Percentiles rank a stretch among this genome's conserved stretches.
Evolutionary conservation across 2,888 invertebrate genomes (phyloP).

Genomic region (Drosophila stalkeri): DNA sequence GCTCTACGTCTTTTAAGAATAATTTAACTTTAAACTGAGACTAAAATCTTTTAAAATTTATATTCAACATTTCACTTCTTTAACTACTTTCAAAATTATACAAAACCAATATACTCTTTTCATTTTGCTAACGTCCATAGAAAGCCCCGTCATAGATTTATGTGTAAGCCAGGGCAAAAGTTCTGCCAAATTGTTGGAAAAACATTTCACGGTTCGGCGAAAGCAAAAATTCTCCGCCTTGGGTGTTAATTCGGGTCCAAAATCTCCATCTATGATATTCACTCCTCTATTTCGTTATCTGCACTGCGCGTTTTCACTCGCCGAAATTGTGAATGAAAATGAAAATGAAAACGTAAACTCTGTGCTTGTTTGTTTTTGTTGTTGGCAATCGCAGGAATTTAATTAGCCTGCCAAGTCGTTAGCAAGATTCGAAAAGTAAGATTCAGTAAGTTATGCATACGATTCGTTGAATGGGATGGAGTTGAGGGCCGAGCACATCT

Average conservation of each 20-base stretch:
- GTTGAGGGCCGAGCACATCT: slow-evolving; percentile 11
- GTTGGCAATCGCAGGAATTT: slow-evolving; percentile 71
- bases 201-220: slow-evolving; percentile 71
- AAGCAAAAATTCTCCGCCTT: slow-evolving; percentile 51
- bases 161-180: slow-evolving; percentile 54
- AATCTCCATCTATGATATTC: slow-evolving; percentile 39
- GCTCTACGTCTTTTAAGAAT: too few relatives aligned
- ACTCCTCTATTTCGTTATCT: slow-evolving; percentile 29
- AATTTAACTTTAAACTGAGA: too few relatives aligned
- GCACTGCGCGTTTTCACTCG: slow-evolving; percentile 4
- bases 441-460: slow-evolving; percentile 64
- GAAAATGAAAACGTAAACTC: slow-evolving; percentile 29
- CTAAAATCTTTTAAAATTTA: too few relatives aligned
- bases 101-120: background rate
- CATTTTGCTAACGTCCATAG: background rate
- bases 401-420: slow-evolving; percentile 76
- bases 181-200: slow-evolving; percentile 60
- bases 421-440: slow-evolving; percentile 70
- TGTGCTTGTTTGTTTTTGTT: slow-evolving; percentile 53
- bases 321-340: slow-evolving; percentile 4
- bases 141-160: slow-evolving; percentile 47
- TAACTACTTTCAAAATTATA: background rate
- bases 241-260: slow-evolving; percentile 73
- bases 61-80: too few relatives aligned
- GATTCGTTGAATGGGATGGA: slow-evolving; percentile 25